Conservation (phyloP, 2,113 vertebrate genomes). For the Heterotis niloticus region DNA sequence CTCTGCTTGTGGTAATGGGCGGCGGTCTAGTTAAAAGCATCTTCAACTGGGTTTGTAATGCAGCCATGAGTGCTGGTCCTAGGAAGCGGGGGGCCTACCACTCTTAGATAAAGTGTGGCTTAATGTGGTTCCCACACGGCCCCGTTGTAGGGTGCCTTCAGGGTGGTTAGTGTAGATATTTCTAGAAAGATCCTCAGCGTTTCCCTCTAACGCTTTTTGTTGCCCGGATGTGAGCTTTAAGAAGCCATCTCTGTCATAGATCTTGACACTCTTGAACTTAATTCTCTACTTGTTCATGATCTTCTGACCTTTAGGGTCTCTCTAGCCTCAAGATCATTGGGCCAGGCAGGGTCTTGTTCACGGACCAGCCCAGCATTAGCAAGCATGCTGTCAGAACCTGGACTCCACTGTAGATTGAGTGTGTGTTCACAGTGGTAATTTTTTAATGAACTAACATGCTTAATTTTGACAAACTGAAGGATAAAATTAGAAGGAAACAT, state of each 20-base stretch:
- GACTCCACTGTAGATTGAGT: no score
- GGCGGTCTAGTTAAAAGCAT: constrained; percentile 10
- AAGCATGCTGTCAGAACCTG: no score
- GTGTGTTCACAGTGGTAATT: no score
- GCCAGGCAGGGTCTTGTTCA: no score
- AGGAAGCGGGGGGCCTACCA: background rate
- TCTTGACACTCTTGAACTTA: background rate
- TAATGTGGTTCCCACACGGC: background rate
- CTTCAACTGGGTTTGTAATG: constrained; percentile 14
- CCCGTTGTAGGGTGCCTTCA: no score
- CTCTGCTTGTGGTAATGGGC: constrained; percentile 2
- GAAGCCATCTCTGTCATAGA: background rate
- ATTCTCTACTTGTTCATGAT: background rate
- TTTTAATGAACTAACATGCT: no score
- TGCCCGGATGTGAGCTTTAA: background rate
- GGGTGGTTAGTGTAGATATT: background rate
- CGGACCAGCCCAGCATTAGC: no score
- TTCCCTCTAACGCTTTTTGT: background rate
- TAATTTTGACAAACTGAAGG: no score
- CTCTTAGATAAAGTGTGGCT: background rate
- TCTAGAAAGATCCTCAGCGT: background rate
- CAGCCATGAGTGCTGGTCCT: background rate
- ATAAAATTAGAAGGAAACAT: no score
- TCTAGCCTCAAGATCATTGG: background rate
- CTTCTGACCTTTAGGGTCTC: background rate